Evolutionary conservation across 2,113 vertebrate genomes (phyloP), one percentile per base, ranked within the genome.

Genomic region (Anas platyrhynchos): DNA sequence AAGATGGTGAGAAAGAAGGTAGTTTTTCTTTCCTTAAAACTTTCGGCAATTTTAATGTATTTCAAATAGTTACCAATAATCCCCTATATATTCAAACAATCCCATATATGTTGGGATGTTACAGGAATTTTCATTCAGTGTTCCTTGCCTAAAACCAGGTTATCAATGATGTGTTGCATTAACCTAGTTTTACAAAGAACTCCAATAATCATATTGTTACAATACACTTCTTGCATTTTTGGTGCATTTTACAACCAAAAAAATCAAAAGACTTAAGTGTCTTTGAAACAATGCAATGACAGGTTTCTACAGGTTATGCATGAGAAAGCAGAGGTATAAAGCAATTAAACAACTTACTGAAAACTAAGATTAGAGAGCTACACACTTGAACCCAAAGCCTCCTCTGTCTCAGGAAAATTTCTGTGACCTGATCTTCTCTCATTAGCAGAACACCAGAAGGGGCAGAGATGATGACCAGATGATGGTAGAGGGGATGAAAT

Each of bases 181-280:
- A 81, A 68, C 13, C 8, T 43, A 21, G 20, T 59, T 93, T 74
- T 68, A 71, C 67, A 44, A 78, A 77, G 91, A 71, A 2, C 4
- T 22, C 46, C 31, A 59, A 27, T 17, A 58, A n/a, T 1, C 66
- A 27, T 9, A 54, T 0, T 18, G 13, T 50, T 75, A 55, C 9
- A 80, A 50, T 14, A 59, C 6, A 36, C 1, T 11, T 17, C 58
- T 56, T 20, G 25, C 14, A n/a, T 2, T 52, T n/a, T 78, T 52
- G 9, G 5, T 22, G 11, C 23, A 23, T 44, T 88, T 76, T 54
- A 48, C 23, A 41, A n/a, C 38, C 41, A 44, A 0, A 0, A 65
- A 65, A 15, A 72, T 31, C 15, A 58, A 43, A 81, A 78, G 13
- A 43, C 26, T 59, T 62, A 22, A 68, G 27, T 26, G 43, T 7